A percentile compares a stretch with the other conserved stretches of the same genome.
Evolutionary conservation across 2,797 vertebrate species (phyloP).

Genomic region (Odontamblyopus rebecca): DNA sequence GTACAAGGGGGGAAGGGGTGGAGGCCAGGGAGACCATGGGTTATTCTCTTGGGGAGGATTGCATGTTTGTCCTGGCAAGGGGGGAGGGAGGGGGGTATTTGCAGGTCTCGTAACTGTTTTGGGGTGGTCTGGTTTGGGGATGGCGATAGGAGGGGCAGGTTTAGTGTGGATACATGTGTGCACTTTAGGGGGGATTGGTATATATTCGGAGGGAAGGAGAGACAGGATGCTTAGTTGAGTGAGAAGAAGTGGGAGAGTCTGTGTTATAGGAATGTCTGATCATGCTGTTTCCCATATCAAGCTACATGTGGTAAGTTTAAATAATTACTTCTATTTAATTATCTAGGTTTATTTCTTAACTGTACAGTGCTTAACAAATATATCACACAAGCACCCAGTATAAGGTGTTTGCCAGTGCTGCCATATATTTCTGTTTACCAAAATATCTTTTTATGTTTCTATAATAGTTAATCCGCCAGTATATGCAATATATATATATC

Average conservation of each 20-base stretch:
- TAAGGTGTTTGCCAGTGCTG: too few species aligned
- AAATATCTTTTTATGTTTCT: too few species aligned
- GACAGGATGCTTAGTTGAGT: constrained; percentile 23
- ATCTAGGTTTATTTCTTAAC: too few species aligned
- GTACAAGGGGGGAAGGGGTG: constrained; percentile 19
- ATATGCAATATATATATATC: too few species aligned
- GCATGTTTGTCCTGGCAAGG: constrained; percentile 50
- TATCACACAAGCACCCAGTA: too few species aligned
- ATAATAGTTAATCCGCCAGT: too few species aligned
- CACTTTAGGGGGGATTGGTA: constrained; percentile 15
- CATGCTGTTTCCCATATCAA: neutral
- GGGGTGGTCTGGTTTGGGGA: constrained; percentile 67
- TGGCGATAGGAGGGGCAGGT: constrained; percentile 31
- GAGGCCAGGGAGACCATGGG: constrained; percentile 1
- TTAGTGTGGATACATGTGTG: constrained; percentile 19
- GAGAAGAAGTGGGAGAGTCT: constrained; percentile 5
- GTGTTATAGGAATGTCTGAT: neutral
- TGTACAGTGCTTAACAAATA: too few species aligned
- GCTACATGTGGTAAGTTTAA: constrained; percentile 44
- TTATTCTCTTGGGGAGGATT: constrained; percentile 56
- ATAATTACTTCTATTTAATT: neutral
- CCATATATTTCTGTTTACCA: too few species aligned
- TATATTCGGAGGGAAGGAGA: constrained; percentile 32
- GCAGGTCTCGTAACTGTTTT: constrained; percentile 60
- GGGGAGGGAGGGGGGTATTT: constrained; percentile 42